phyloP scores from a whole-genome alignment of 2,113 vertebrate species.

The Peromyscus polionotus region DNA sequence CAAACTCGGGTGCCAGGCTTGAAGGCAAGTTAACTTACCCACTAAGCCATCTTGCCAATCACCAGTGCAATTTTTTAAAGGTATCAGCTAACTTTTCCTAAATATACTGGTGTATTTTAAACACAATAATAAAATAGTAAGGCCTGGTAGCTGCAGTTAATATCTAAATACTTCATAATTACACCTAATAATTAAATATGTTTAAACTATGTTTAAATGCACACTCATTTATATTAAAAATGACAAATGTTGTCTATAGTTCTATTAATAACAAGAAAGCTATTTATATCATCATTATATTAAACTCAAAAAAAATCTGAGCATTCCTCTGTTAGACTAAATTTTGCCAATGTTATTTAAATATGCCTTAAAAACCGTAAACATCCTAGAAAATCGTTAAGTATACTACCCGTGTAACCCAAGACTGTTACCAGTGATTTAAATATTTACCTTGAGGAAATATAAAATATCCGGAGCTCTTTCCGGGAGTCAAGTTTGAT shows the following conservation, averaged over 20 bases:
- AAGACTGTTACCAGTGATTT: background rate
- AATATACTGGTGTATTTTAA: conserved; percentile 22
- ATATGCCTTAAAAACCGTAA: background rate
- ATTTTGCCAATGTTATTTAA: conserved; percentile 12
- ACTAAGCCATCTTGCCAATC: background rate
- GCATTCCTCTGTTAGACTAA: conserved; percentile 1
- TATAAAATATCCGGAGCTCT: conserved; percentile 24
- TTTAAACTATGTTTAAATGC: conserved; percentile 48
- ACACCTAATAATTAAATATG: conserved; percentile 18
- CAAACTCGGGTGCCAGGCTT: background rate
- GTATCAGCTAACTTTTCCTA: background rate
- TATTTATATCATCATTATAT: conserved; percentile 24
- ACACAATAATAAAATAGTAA: conserved; percentile 40
- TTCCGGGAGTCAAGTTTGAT: conserved; percentile 48
- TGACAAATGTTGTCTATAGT: conserved; percentile 14
- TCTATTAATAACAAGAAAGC: conserved; percentile 46
- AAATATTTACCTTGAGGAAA: conserved; percentile 60
- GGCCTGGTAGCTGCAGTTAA: background rate
- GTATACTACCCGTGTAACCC: background rate
- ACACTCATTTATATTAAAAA: background rate
- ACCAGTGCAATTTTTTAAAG: conserved; percentile 24
- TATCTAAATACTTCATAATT: background rate
- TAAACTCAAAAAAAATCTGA: conserved; percentile 6
- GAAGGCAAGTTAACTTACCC: background rate
- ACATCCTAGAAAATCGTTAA: background rate